These are phyloP conservation scores for Trichonephila clavipes DNA, from an alignment of 1,140 invertebrate species.

Conservation along the genomic window DNA sequence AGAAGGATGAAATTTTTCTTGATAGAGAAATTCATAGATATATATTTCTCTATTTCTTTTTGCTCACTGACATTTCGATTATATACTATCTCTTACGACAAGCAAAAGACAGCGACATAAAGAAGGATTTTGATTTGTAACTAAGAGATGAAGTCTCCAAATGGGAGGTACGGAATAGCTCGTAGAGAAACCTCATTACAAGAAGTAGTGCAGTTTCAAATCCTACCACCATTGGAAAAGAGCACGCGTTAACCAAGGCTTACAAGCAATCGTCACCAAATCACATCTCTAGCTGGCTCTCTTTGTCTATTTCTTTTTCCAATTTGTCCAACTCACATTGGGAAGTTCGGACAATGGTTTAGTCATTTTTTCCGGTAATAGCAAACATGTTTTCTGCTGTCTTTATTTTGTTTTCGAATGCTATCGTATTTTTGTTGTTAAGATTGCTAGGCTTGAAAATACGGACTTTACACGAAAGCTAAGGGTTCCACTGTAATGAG, in stretches of 20 bases:
- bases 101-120: neutral
- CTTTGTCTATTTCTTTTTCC: slow-evolving; percentile 67
- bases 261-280: slow-evolving; percentile 72
- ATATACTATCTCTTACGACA: neutral
- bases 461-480: neutral
- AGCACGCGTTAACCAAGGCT: slow-evolving; percentile 54
- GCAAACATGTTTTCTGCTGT: slow-evolving; percentile 60
- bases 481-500: slow-evolving; percentile 3
- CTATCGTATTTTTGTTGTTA: slow-evolving; percentile 27
- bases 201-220: slow-evolving; percentile 59
- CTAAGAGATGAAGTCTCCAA: slow-evolving; percentile 26
- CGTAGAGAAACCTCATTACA: slow-evolving; percentile 61
- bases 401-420: slow-evolving; percentile 55
- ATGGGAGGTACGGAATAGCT: slow-evolving; percentile 42
- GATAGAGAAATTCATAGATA: neutral
- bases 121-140: slow-evolving; percentile 65
- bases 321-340: slow-evolving; percentile 68
- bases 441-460: slow-evolving; percentile 37
- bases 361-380: slow-evolving; percentile 66
- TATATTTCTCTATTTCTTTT: neutral
- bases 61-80: slow-evolving; percentile 18
- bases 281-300: slow-evolving; percentile 52
- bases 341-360: slow-evolving; percentile 62
- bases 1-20: neutral
- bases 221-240: slow-evolving; percentile 35